A percentile compares a stretch with the other conserved stretches of the same genome.
Evolutionary conservation across 2,888 invertebrate species (phyloP).

Genomic region (Cosmia trapezina): DNA sequence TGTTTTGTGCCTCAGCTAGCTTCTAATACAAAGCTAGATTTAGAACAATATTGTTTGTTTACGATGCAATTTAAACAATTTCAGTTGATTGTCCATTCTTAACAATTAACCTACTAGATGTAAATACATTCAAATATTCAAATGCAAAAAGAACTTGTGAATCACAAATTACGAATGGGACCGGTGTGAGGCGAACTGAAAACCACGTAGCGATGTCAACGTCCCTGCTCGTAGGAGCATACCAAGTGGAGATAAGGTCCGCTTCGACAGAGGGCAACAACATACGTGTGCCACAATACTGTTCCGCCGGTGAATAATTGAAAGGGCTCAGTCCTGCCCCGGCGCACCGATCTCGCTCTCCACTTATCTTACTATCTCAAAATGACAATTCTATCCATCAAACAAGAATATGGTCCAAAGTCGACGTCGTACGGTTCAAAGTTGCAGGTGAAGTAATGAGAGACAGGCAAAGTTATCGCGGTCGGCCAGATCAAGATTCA

Average conservation of each 20-base stretch:
- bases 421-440: slow-evolving; percentile 62
- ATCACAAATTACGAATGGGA: slow-evolving; percentile 18
- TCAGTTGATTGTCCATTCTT: background rate
- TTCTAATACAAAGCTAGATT: slow-evolving; percentile 33
- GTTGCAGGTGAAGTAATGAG: slow-evolving; percentile 43
- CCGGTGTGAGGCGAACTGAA: slow-evolving; percentile 34
- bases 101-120: slow-evolving; percentile 10
- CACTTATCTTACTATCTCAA: slow-evolving; percentile 69
- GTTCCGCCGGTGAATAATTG: slow-evolving; percentile 83
- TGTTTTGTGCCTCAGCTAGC: slow-evolving; percentile 35
- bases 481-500: slow-evolving; percentile 81
- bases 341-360: slow-evolving; percentile 74
- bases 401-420: slow-evolving; percentile 47
- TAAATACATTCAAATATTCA: slow-evolving; percentile 14
- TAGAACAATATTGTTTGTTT: slow-evolving; percentile 26
- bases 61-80: slow-evolving; percentile 12
- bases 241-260: slow-evolving; percentile 69
- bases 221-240: slow-evolving; percentile 65
- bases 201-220: slow-evolving; percentile 63
- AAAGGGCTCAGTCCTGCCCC: slow-evolving; percentile 75
- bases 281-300: slow-evolving; percentile 74
- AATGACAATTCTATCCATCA: slow-evolving; percentile 52
- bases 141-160: slow-evolving; percentile 25
- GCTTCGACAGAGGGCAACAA: slow-evolving; percentile 69
- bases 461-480: slow-evolving; percentile 65